phyloP scores from a whole-genome alignment of 2,888 invertebrate genomes.

The Drosophila limbata region DNA sequence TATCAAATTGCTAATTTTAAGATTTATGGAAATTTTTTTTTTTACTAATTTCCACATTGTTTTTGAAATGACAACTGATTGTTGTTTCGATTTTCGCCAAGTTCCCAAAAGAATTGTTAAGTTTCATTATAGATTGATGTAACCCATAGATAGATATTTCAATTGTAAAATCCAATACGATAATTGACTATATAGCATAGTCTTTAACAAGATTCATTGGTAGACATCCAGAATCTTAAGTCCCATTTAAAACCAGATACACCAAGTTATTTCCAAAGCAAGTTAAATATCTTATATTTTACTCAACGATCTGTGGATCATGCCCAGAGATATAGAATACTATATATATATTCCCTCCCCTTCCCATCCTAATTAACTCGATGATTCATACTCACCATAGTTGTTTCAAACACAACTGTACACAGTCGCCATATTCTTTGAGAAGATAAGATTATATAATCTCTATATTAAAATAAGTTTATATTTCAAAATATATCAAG shows the following conservation, averaged over 20 bases:
- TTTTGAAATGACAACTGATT: not conserved
- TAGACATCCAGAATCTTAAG: not conserved
- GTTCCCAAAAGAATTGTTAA: not conserved
- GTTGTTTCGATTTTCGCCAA: not conserved
- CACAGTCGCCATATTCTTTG: not conserved
- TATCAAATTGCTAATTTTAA: not conserved
- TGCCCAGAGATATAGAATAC: not conserved
- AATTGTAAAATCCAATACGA: not conserved
- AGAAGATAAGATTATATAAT: not conserved
- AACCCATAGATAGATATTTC: not conserved
- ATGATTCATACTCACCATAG: constrained; percentile 2
- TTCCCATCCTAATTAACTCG: not conserved
- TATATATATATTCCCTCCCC: not conserved
- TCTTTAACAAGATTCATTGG: not conserved
- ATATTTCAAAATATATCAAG: not conserved
- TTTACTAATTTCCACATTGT: not conserved
- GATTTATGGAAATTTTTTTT: not conserved
- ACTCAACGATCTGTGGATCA: not conserved
- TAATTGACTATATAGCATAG: not conserved
- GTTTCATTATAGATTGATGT: not conserved
- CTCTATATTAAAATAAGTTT: not conserved
- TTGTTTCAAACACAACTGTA: constrained; percentile 4
- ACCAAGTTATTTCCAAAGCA: not conserved
- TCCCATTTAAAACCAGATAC: not conserved
- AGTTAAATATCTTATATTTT: not conserved